Evolutionary conservation across 2,113 vertebrate genomes (phyloP).

Genomic region (Lepus europaeus): DNA sequence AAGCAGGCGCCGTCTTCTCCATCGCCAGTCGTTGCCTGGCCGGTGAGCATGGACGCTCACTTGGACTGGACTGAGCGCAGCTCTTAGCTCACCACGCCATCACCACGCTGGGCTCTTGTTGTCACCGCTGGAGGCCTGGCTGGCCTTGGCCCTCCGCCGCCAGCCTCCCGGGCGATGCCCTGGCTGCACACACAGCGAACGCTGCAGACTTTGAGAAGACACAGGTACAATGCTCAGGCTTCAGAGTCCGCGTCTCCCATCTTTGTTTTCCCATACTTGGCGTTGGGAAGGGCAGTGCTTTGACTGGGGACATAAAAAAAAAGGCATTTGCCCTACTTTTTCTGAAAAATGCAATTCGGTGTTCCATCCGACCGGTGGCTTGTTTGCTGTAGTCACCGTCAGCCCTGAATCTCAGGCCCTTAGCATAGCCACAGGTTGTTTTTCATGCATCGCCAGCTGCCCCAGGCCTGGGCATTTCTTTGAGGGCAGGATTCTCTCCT

Average conservation of each 20-base stretch:
- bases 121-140: not conserved
- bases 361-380: not conserved
- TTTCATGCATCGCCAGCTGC: not conserved
- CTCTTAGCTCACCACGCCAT: too few species aligned
- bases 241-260: not conserved
- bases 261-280: not conserved
- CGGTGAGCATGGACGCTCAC: too few species aligned
- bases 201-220: not conserved
- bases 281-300: not conserved
- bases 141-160: not conserved
- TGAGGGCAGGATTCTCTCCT: accelerated
- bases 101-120: not conserved
- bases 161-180: not conserved
- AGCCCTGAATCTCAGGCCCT: not conserved
- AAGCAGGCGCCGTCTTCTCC: not conserved
- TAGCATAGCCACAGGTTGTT: not conserved
- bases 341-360: not conserved
- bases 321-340: not conserved
- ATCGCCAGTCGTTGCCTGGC: not conserved
- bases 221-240: not conserved
- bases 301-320: not conserved
- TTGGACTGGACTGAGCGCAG: too few species aligned
- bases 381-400: not conserved
- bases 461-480: not conserved
- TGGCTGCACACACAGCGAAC: accelerated